phyloP scores from a whole-genome alignment of 2,797 vertebrate species.

The Periophthalmus magnuspinnatus region DNA sequence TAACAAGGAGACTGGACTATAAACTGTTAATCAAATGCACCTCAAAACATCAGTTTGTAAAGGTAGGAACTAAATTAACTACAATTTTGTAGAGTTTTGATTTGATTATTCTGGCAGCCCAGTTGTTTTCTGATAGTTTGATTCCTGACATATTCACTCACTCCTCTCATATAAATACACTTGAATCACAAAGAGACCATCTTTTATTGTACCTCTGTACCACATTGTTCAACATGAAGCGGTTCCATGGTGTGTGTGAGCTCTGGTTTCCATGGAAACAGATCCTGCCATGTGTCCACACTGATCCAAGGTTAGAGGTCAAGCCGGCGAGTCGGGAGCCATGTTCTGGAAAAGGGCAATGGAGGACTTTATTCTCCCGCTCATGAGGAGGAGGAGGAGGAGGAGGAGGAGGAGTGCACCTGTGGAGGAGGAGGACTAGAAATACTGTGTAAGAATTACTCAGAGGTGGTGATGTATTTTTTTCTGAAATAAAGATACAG shows the following conservation, averaged over 20 bases:
- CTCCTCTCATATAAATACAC: background rate
- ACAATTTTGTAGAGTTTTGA: too few species aligned
- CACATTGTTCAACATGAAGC: constrained; percentile 19
- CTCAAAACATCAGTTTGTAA: too few species aligned
- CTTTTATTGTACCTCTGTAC: background rate
- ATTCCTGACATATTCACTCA: background rate
- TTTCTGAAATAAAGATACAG: background rate
- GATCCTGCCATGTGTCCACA: constrained; percentile 32
- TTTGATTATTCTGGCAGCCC: too few species aligned
- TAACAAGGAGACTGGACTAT: too few species aligned
- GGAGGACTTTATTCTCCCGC: constrained; percentile 14
- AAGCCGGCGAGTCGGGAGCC: constrained; percentile 37
- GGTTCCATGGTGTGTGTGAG: constrained; percentile 21
- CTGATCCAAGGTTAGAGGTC: constrained; percentile 40
- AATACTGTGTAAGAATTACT: background rate
- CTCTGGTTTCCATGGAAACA: constrained; percentile 47
- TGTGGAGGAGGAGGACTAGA: background rate
- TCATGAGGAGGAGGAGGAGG: constrained; percentile 4
- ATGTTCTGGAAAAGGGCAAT: constrained; percentile 54
- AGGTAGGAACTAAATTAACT: too few species aligned
- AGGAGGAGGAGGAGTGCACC: constrained; percentile 8
- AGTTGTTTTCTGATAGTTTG: too few species aligned
- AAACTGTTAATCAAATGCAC: too few species aligned
- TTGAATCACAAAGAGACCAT: background rate
- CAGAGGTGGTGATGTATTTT: background rate